A percentile compares a stretch with the other conserved stretches of the same genome.
Evolutionary conservation across 2,888 invertebrate genomes (phyloP).

Genomic region (Ennomos quercinarius): DNA sequence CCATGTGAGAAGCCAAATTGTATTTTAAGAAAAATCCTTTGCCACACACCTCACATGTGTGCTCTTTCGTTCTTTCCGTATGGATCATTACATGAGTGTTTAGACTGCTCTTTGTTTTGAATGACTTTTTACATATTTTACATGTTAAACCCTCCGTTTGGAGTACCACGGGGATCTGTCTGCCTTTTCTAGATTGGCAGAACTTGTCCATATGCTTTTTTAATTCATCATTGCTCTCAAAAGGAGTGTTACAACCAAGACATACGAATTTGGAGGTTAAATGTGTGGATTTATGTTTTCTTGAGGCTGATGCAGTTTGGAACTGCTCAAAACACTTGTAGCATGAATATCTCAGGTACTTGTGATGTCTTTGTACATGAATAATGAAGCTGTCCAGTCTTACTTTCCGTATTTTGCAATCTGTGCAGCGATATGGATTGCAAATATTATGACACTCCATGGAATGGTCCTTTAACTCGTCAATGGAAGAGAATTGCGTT

Average conservation of each 20-base stretch:
- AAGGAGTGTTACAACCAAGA: slow-evolving; percentile 61
- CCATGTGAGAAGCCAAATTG: slow-evolving; percentile 56
- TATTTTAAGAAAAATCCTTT: slow-evolving; percentile 62
- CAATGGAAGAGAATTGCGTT: slow-evolving; percentile 56
- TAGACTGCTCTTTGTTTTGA: slow-evolving; percentile 56
- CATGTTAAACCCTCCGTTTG: slow-evolving; percentile 55
- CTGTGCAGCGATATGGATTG: slow-evolving; percentile 87
- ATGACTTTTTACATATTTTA: slow-evolving; percentile 62
- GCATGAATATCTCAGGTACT: slow-evolving; percentile 81
- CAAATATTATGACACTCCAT: slow-evolving; percentile 85
- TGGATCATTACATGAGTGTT: slow-evolving; percentile 85
- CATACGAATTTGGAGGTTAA: slow-evolving; percentile 53
- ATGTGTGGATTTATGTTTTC: slow-evolving; percentile 51
- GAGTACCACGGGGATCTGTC: slow-evolving; percentile 43
- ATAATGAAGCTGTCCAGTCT: slow-evolving; percentile 58
- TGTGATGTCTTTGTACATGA: slow-evolving; percentile 87
- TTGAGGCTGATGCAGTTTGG: slow-evolving; percentile 41
- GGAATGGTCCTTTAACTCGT: slow-evolving; percentile 84
- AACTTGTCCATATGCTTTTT: slow-evolving; percentile 53
- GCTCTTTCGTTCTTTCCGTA: slow-evolving; percentile 66
- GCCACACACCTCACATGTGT: slow-evolving; percentile 70
- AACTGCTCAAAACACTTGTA: slow-evolving; percentile 61
- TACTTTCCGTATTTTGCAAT: slow-evolving; percentile 77
- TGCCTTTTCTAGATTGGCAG: slow-evolving; percentile 49
- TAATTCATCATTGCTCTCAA: slow-evolving; percentile 52